Conservation (phyloP, 2,888 invertebrate genomes). For the Harpalus rubripes region DNA sequence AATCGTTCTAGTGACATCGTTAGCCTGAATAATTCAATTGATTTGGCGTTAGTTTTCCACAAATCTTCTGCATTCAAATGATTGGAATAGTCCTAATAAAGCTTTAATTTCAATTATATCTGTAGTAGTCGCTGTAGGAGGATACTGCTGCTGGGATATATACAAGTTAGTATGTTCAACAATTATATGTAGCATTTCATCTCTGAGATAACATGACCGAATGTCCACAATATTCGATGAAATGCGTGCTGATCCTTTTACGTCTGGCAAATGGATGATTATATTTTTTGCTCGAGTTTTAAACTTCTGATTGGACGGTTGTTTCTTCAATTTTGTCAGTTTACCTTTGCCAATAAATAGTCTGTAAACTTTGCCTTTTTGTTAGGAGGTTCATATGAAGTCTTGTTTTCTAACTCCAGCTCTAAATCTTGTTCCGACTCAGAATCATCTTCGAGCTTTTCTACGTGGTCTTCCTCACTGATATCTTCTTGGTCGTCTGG, state of each 20-base stretch:
- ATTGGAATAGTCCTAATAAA: no score
- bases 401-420: conserved; percentile 1
- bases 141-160: background rate
- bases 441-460: background rate
- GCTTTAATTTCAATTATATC: no score
- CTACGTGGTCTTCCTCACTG: background rate
- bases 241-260: background rate
- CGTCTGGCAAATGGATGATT: background rate
- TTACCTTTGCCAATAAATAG: background rate
- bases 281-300: conserved; percentile 15
- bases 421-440: conserved; percentile 11
- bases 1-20: conserved; percentile 17
- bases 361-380: background rate
- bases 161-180: conserved; percentile 8
- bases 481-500: background rate
- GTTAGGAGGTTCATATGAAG: background rate
- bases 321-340: background rate
- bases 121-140: background rate
- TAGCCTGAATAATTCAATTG: conserved; percentile 6
- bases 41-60: background rate
- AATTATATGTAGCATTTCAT: background rate
- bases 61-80: conserved; percentile 28
- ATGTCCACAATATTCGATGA: background rate
- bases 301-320: background rate
- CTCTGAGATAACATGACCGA: background rate